These are phyloP conservation scores for Stigmatopora argus DNA, from an alignment of 2,113 vertebrate species.

Conservation along the genomic window DNA sequence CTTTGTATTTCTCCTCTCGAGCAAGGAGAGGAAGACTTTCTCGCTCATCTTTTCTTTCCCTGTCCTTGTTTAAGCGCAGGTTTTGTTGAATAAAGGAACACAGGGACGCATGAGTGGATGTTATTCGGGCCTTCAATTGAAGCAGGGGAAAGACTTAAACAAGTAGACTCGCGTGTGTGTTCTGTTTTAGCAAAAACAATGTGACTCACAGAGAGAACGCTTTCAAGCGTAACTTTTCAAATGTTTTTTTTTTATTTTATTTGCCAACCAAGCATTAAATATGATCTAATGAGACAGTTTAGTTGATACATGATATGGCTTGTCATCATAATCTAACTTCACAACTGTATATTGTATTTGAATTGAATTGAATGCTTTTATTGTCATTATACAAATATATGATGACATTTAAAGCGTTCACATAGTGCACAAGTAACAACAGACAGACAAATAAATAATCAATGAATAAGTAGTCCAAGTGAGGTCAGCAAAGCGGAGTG, in stretches of 20 bases:
- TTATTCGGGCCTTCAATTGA: slow-evolving; percentile 42
- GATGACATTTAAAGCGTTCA: no score
- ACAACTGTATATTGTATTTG: no score
- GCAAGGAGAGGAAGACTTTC: slow-evolving; percentile 26
- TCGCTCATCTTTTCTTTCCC: slow-evolving; percentile 17
- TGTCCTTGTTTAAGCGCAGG: slow-evolving; percentile 19
- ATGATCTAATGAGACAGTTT: background rate
- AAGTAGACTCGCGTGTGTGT: slow-evolving; percentile 13
- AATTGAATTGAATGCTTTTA: no score
- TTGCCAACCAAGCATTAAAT: background rate
- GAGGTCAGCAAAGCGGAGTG: no score
- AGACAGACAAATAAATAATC: no score
- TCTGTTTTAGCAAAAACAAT: slow-evolving; percentile 11
- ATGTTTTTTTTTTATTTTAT: background rate
- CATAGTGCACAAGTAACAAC: no score
- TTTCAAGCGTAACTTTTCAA: background rate
- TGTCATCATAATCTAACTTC: no score
- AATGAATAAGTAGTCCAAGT: no score
- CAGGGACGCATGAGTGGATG: slow-evolving; percentile 37
- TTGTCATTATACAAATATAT: no score
- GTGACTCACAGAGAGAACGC: background rate
- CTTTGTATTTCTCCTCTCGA: slow-evolving; percentile 48
- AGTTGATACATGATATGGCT: background rate
- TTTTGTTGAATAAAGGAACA: slow-evolving; percentile 44
- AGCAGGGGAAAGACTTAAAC: slow-evolving; percentile 12